Conservation (phyloP, 2,797 vertebrate genomes). For the Chelmon rostratus region DNA sequence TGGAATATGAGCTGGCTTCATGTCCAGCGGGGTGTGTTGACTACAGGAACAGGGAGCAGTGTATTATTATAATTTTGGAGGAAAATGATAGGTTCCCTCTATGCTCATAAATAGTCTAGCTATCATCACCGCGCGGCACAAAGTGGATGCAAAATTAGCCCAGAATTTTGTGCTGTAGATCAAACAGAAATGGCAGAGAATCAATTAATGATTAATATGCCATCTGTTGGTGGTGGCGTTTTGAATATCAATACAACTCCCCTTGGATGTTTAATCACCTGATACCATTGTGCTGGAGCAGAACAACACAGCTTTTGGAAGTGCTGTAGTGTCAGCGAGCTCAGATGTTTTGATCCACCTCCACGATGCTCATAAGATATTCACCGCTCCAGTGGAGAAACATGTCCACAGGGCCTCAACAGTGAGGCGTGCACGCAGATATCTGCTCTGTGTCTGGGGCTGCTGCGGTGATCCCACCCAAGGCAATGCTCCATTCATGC, state of each 20-base stretch:
- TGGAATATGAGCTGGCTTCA: constrained; percentile 44
- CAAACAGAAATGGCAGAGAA: constrained; percentile 78
- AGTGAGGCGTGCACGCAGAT: constrained; percentile 54
- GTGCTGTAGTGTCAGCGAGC: constrained; percentile 64
- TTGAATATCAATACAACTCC: constrained; percentile 82
- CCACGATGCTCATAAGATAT: constrained; percentile 69
- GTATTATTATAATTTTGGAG: constrained; percentile 71
- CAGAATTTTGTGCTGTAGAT: constrained; percentile 69
- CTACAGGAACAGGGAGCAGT: constrained; percentile 50
- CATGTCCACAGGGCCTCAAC: constrained; percentile 54
- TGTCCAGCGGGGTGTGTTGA: constrained; percentile 60
- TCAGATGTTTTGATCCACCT: constrained; percentile 83
- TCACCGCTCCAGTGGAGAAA: constrained; percentile 68
- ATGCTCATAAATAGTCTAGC: constrained; percentile 71
- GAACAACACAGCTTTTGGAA: constrained; percentile 75
- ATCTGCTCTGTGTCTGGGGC: constrained; percentile 57
- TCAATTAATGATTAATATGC: constrained; percentile 86
- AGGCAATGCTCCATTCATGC: constrained; percentile 62
- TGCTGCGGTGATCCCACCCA: constrained; percentile 69
- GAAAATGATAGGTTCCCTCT: constrained; percentile 71
- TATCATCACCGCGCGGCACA: constrained; percentile 60
- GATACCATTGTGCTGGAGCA: constrained; percentile 84
- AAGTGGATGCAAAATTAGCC: constrained; percentile 61
- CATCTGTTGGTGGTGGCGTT: constrained; percentile 80
- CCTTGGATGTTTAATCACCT: constrained; percentile 84